Percentiles rank a stretch among this genome's conserved stretches.
Conservation (phyloP, 2,888 invertebrate genomes). For the Nemoura dubitans region DNA sequence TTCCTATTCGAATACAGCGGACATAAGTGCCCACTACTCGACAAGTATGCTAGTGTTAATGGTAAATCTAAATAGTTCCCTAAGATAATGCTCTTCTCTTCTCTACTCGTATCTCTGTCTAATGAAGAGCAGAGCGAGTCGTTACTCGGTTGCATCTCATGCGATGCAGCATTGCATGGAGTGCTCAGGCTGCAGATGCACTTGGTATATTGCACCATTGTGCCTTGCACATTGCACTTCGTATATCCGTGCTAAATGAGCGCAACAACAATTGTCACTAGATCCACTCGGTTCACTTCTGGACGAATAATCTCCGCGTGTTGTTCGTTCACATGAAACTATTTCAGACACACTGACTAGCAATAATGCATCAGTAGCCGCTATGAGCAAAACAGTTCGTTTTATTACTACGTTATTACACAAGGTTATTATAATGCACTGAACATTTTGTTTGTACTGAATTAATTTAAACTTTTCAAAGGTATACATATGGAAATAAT, state of each 20-base stretch:
- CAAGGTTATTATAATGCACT: no score
- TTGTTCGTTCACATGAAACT: background rate
- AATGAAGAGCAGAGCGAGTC: background rate
- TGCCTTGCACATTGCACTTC: background rate
- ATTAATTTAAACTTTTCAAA: no score
- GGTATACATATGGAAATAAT: no score
- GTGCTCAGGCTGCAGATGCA: background rate
- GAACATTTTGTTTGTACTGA: no score
- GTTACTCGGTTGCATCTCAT: background rate
- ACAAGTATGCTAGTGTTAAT: background rate
- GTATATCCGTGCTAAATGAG: background rate
- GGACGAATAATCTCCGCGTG: background rate
- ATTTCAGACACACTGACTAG: background rate
- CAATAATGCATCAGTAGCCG: background rate
- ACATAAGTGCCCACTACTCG: background rate
- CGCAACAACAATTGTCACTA: background rate
- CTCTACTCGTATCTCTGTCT: background rate
- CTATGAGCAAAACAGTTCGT: no score
- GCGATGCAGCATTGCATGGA: background rate
- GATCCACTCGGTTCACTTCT: background rate
- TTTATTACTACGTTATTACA: no score
- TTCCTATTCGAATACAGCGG: background rate
- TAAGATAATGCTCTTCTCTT: background rate
- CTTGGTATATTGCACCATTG: background rate
- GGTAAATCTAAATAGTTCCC: background rate